Percentiles rank a stretch among this genome's conserved stretches.
phyloP scores from a whole-genome alignment of 2,113 vertebrate species.

The Pampusana beccarii region DNA sequence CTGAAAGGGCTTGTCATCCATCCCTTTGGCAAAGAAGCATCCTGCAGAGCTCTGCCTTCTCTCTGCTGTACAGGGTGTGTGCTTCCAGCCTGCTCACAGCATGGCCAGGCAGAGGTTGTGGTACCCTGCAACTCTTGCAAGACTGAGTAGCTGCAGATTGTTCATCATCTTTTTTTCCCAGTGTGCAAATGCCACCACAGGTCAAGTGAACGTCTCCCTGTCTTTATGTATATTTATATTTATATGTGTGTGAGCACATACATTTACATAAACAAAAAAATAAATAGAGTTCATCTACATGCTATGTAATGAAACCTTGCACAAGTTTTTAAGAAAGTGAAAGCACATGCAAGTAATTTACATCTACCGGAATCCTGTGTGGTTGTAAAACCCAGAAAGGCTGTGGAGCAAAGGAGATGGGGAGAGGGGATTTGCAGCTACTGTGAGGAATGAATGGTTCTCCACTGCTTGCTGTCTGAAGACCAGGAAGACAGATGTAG shows the following conservation, averaged over 20 bases:
- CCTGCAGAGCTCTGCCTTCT: background rate
- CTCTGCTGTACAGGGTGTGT: background rate
- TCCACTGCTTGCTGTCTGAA: background rate
- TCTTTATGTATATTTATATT: background rate
- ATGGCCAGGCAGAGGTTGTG: background rate
- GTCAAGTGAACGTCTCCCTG: background rate
- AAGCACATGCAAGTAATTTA: background rate
- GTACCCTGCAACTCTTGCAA: background rate
- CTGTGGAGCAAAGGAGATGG: background rate
- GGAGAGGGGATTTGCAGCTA: background rate
- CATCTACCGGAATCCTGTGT: background rate
- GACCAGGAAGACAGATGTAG: background rate
- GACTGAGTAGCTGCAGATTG: background rate
- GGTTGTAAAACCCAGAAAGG: background rate
- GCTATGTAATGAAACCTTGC: background rate
- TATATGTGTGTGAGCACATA: background rate
- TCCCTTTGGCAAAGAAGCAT: background rate
- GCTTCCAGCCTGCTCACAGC: background rate
- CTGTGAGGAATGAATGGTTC: background rate
- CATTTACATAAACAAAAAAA: background rate
- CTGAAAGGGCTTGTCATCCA: background rate
- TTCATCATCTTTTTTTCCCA: background rate
- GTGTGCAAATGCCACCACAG: background rate
- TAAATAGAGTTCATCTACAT: background rate
- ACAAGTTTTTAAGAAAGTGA: background rate